Evolutionary conservation across 30 jellyfish, hydroid and myxozoan species (phyloP).

Genomic region (Chrysaora quinquecirrha): DNA sequence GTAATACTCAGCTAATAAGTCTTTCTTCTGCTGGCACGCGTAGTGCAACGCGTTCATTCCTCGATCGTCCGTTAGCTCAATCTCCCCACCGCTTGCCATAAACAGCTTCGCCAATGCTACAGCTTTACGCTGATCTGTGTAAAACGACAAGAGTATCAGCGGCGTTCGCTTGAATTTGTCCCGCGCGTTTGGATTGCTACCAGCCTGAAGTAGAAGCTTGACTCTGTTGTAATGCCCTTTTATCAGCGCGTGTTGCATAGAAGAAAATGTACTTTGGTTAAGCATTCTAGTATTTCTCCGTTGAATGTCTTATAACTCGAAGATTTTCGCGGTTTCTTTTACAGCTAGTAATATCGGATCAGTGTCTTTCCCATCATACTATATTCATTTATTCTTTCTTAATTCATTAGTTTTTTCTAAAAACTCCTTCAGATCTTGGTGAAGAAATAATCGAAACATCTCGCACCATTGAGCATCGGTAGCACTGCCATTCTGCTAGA

Average conservation of each 20-base stretch:
- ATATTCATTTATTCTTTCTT: too few species aligned
- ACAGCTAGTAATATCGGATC: too few species aligned
- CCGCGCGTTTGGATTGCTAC: slow-evolving; percentile 32
- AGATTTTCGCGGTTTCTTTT: too few species aligned
- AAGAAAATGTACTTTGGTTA: slow-evolving; percentile 13
- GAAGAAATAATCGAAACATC: too few species aligned
- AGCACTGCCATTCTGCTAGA: too few species aligned
- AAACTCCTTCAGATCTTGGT: too few species aligned
- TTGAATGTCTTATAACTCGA: too few species aligned
- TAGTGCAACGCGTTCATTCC: slow-evolving; percentile 48
- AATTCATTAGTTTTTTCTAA: too few species aligned
- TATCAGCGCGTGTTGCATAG: slow-evolving; percentile 34
- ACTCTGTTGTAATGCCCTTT: slow-evolving; percentile 15
- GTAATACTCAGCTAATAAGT: not conserved
- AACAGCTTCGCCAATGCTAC: slow-evolving; percentile 12
- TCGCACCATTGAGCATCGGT: too few species aligned
- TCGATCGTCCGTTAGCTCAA: slow-evolving; percentile 16
- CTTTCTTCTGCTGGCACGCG: not conserved
- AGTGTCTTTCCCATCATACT: too few species aligned
- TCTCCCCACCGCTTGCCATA: slow-evolving; percentile 26
- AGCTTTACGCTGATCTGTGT: slow-evolving; percentile 35
- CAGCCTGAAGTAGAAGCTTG: slow-evolving; percentile 24
- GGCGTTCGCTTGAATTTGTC: slow-evolving; percentile 55
- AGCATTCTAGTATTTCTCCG: too few species aligned
- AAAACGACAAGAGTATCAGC: slow-evolving; percentile 23